phyloP scores from a whole-genome alignment of 2,797 vertebrate genomes.

The Synanceia verrucosa region DNA sequence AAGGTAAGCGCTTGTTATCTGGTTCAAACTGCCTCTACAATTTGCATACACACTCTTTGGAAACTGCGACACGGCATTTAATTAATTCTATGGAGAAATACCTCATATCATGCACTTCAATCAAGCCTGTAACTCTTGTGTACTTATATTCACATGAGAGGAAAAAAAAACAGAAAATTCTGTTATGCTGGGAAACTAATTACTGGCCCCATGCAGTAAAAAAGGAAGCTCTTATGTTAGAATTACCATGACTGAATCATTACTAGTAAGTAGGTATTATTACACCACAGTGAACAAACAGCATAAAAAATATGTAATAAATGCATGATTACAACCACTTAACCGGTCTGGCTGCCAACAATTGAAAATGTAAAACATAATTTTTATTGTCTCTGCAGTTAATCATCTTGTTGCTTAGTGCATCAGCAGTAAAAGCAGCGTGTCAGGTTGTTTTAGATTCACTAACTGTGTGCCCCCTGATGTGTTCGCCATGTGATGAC shows the following conservation, averaged over 20 bases:
- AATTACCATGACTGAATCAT: neutral
- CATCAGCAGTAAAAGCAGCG: conserved; percentile 45
- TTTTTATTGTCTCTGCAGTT: conserved; percentile 23
- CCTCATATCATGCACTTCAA: conserved; percentile 20
- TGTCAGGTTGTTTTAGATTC: conserved; percentile 41
- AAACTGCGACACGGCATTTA: conserved; percentile 15
- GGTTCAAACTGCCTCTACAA: conserved; percentile 14
- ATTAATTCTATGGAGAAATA: conserved; percentile 35
- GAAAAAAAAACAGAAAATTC: neutral
- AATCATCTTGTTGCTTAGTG: conserved; percentile 24
- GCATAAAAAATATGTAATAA: neutral
- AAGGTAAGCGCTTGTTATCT: conserved; percentile 29
- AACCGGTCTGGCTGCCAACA: neutral
- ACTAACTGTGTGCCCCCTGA: conserved; percentile 26
- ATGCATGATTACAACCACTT: conserved; percentile 5
- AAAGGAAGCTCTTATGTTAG: neutral
- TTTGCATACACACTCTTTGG: conserved; percentile 19
- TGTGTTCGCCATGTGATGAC: conserved; percentile 31
- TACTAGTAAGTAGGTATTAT: neutral
- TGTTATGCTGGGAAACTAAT: neutral
- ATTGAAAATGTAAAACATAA: conserved; percentile 10
- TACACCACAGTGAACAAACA: neutral
- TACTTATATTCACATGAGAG: neutral
- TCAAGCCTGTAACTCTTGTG: conserved; percentile 19
- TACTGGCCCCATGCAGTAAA: neutral